A percentile compares a stretch with the other conserved stretches of the same genome.
Conservation (phyloP, 92 coral and sea anemone species). For the Epizoanthus fatuus region DNA sequence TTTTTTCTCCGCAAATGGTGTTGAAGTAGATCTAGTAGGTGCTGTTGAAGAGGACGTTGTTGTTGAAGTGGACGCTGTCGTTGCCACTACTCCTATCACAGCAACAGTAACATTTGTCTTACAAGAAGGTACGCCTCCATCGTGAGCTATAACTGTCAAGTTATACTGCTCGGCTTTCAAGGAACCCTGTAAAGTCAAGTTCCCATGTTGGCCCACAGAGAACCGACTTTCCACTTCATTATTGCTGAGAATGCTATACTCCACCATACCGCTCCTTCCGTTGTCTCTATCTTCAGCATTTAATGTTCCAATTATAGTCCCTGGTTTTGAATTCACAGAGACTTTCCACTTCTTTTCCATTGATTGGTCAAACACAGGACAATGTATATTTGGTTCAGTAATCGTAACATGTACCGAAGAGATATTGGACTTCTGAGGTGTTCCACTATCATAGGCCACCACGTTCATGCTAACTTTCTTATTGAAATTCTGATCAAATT, state of each 20-base stretch:
- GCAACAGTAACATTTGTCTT: no score
- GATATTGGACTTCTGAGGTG: conserved; percentile 49
- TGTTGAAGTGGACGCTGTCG: no score
- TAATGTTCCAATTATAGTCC: conserved; percentile 38
- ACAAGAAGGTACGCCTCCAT: conserved; percentile 21
- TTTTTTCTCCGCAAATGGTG: no score
- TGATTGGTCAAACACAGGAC: conserved; percentile 62
- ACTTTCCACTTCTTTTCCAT: conserved; percentile 27
- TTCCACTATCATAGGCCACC: conserved; percentile 68
- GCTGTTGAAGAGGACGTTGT: no score
- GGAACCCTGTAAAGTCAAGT: not conserved
- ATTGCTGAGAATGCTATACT: conserved; percentile 21
- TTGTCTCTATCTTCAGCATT: conserved; percentile 67
- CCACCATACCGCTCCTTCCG: conserved; percentile 67
- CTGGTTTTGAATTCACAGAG: conserved; percentile 28
- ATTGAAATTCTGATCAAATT: no score
- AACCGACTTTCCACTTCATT: conserved; percentile 21
- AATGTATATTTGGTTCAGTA: conserved; percentile 65
- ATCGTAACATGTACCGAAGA: conserved; percentile 27
- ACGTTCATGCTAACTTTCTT: conserved; percentile 27
- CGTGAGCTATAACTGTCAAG: conserved; percentile 39
- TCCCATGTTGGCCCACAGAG: not conserved
- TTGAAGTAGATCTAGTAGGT: no score
- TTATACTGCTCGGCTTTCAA: conserved; percentile 25
- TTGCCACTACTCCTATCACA: no score